A percentile compares a stretch with the other conserved stretches of the same genome.
Evolutionary conservation across 2,113 vertebrate species (phyloP).

Genomic region (Cavia aperea): DNA sequence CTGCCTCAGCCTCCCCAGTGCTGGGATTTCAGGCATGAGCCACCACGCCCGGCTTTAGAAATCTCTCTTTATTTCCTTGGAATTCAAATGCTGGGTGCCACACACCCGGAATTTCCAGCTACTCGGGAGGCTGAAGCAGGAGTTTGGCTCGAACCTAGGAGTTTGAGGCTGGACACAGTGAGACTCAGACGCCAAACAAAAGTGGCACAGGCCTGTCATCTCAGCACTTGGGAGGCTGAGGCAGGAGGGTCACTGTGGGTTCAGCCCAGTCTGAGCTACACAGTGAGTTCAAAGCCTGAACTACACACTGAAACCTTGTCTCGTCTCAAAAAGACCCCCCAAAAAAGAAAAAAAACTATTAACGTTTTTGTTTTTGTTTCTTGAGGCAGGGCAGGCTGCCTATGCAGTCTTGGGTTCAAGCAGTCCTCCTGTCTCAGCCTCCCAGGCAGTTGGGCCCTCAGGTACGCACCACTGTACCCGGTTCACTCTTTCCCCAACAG

Average conservation of each 20-base stretch:
- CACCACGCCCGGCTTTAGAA: too few relatives aligned
- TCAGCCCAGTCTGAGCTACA: not conserved
- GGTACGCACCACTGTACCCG: not conserved
- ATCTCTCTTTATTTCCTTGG: not conserved
- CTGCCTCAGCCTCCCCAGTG: too few relatives aligned
- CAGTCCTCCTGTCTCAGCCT: not conserved
- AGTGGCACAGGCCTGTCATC: not conserved
- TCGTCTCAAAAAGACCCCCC: not conserved
- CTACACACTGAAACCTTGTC: not conserved
- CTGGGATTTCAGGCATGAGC: too few relatives aligned
- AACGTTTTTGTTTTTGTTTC: not conserved
- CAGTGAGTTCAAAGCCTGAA: not conserved
- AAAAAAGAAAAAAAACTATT: not conserved
- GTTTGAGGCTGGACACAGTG: not conserved
- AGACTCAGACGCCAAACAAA: not conserved
- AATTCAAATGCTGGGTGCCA: not conserved
- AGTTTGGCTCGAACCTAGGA: not conserved
- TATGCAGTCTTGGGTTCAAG: not conserved
- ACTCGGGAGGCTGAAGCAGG: not conserved
- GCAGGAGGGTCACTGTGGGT: not conserved
- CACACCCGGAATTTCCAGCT: not conserved
- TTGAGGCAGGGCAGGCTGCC: not conserved
- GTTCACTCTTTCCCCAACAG: not conserved
- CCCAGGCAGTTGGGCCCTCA: not conserved
- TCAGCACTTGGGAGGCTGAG: not conserved